Percentiles rank a stretch among this genome's conserved stretches.
Evolutionary conservation across 37 sponge, comb jelly and placozoan species (phyloP).

Genomic region (Axinella damicornis): DNA sequence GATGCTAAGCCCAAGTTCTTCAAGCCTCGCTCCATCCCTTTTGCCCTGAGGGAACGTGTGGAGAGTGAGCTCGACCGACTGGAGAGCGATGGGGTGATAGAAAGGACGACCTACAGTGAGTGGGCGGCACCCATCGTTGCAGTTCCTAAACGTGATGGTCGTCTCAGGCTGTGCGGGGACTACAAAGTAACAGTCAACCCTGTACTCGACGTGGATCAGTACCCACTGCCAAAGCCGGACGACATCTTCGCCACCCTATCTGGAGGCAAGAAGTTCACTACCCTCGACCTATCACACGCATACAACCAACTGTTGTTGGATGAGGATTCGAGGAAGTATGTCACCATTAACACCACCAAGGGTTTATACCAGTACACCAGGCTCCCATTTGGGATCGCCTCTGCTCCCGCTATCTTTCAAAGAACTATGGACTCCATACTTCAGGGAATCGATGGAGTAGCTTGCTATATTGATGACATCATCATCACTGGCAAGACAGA

Average conservation of each 20-base stretch:
- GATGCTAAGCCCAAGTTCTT: too few species aligned
- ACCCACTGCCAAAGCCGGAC: background rate
- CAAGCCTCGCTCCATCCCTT: too few species aligned
- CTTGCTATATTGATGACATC: conserved; percentile 21
- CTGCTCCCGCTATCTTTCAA: conserved; percentile 19
- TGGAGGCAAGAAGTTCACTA: too few species aligned
- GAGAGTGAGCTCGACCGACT: too few species aligned
- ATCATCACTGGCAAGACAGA: conserved; percentile 11
- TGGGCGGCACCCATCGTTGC: too few species aligned
- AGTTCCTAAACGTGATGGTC: too few species aligned
- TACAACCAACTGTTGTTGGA: background rate
- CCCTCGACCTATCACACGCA: background rate
- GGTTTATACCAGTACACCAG: too few species aligned
- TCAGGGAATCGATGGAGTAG: conserved; percentile 1
- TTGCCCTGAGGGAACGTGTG: too few species aligned
- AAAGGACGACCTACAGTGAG: too few species aligned
- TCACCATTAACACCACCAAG: background rate
- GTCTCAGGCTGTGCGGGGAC: too few species aligned
- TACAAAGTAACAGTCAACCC: background rate
- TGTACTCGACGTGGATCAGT: background rate
- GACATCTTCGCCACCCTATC: background rate
- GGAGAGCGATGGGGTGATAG: too few species aligned
- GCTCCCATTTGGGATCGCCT: background rate
- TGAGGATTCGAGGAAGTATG: background rate
- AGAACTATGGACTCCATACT: conserved; percentile 4